phyloP scores from a whole-genome alignment of 2,797 vertebrate genomes.

The Heliangelus exortis region DNA sequence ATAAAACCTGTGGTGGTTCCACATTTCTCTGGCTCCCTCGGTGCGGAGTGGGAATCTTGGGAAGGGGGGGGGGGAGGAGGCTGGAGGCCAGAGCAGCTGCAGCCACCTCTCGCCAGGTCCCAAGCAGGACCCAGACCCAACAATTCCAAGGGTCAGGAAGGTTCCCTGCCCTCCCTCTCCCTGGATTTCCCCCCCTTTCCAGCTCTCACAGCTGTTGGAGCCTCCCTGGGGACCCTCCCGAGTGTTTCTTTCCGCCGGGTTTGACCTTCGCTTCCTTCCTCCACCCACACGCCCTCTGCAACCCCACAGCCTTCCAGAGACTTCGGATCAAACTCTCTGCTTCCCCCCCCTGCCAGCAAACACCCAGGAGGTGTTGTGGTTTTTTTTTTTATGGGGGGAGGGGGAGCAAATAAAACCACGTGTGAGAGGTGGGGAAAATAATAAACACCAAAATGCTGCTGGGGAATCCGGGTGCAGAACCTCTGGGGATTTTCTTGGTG shows the following conservation, averaged over 20 bases:
- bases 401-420: no score
- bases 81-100: neutral
- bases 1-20: neutral
- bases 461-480: fast-evolving
- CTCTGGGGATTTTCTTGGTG: neutral
- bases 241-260: neutral
- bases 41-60: neutral
- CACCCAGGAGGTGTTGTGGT: no score
- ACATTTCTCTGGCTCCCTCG: neutral
- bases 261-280: constrained; percentile 38
- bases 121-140: neutral
- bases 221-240: neutral
- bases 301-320: neutral
- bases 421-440: neutral
- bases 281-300: neutral
- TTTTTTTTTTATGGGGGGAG: no score
- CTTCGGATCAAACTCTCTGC: neutral
- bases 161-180: neutral
- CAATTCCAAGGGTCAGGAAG: neutral
- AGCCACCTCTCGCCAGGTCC: neutral
- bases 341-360: fast-evolving
- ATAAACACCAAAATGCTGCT: neutral
- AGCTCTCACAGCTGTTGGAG: neutral
- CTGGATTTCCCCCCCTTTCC: neutral
- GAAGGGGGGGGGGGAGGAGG: neutral